Conservation (phyloP, 1,140 invertebrate genomes). For the Trinorchestia longiramus region DNA sequence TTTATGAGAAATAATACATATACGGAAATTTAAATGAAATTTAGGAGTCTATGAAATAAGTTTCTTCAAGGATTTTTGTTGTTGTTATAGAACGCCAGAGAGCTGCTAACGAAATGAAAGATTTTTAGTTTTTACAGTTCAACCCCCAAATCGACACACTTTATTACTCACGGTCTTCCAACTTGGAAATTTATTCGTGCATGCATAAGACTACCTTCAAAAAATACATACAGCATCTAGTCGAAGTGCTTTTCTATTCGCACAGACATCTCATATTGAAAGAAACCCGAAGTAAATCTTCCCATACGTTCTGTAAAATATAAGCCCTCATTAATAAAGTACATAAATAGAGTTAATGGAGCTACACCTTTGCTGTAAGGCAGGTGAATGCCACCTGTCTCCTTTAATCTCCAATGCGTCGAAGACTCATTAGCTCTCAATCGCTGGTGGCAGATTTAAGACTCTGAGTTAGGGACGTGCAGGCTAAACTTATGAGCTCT, state of each 20-base stretch:
- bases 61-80: no score
- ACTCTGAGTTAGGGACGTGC: background rate
- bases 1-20: no score
- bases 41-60: no score
- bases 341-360: background rate
- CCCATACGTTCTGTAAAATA: background rate
- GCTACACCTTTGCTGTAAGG: background rate
- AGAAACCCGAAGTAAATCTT: background rate
- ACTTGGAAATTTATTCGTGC: no score
- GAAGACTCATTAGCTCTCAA: background rate
- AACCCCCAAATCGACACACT: no score
- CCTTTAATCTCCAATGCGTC: background rate
- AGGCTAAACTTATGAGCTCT: background rate
- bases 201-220: background rate
- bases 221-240: background rate
- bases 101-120: no score
- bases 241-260: background rate
- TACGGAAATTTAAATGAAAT: no score
- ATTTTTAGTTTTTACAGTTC: no score
- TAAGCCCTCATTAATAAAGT: background rate
- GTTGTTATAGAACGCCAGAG: no score
- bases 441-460: background rate
- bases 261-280: background rate
- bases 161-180: no score
- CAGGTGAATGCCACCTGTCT: background rate